Percentiles rank a stretch among this genome's conserved stretches.
phyloP scores from a whole-genome alignment of 2,113 vertebrate genomes.

The Aegithalos caudatus region DNA sequence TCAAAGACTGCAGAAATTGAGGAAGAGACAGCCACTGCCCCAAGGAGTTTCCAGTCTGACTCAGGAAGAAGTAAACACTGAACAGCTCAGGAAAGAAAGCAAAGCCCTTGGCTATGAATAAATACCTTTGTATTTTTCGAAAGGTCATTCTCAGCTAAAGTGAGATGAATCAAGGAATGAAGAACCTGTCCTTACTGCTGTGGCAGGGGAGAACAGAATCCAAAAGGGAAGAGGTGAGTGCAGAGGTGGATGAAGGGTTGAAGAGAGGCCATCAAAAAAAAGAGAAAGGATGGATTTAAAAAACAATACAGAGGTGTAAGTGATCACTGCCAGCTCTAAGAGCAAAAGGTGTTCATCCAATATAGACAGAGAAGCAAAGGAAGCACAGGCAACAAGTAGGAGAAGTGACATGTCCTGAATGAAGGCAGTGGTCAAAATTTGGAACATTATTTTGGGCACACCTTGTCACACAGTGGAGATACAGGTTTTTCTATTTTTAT shows the following conservation, averaged over 20 bases:
- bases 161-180: background rate
- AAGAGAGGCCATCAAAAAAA: background rate
- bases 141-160: background rate
- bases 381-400: background rate
- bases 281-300: background rate
- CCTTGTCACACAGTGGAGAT: background rate
- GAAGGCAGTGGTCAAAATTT: background rate
- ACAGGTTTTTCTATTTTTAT: background rate
- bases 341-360: background rate
- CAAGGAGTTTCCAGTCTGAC: background rate
- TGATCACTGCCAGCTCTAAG: background rate
- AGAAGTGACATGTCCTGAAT: background rate
- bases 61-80: background rate
- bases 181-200: background rate
- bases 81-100: background rate
- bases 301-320: background rate
- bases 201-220: background rate
- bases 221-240: background rate
- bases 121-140: background rate
- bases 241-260: background rate
- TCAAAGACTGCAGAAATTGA: background rate
- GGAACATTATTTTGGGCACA: background rate
- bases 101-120: background rate
- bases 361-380: background rate
- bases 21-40: background rate